Percentiles rank a stretch among this genome's conserved stretches.
phyloP scores from a whole-genome alignment of 35 echinoderm and acorn worm genomes.

The Diadema setosum region DNA sequence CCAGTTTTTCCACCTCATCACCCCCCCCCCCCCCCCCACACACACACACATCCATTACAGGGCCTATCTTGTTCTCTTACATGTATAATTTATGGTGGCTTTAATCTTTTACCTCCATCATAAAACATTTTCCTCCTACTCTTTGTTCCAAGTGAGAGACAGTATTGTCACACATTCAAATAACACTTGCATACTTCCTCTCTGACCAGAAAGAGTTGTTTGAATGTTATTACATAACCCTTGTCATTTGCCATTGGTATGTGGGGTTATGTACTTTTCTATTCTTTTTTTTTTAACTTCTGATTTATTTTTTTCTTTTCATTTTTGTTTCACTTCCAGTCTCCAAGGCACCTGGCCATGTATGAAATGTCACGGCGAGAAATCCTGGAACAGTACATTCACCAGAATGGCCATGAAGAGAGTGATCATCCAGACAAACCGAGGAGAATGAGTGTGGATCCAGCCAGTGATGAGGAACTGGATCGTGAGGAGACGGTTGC shows the following conservation, averaged over 20 bases:
- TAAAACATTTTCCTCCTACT: no score
- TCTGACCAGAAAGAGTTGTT: background rate
- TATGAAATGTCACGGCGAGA: background rate
- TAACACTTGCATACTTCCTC: background rate
- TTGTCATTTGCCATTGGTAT: background rate
- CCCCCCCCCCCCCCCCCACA: no score
- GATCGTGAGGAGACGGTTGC: background rate
- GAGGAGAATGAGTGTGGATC: conserved; percentile 2
- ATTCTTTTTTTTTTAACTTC: background rate
- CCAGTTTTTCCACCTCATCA: no score
- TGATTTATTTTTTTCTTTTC: background rate
- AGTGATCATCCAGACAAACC: background rate
- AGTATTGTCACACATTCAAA: background rate
- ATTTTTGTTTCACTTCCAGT: background rate
- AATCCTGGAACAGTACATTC: background rate
- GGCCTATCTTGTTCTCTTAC: no score
- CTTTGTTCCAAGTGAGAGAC: background rate
- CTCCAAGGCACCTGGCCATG: background rate
- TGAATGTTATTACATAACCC: background rate
- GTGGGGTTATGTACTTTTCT: background rate
- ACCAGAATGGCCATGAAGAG: conserved; percentile 10
- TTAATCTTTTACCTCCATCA: no score
- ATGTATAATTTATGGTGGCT: no score
- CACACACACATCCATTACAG: no score
- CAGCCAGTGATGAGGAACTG: background rate